phyloP scores from a whole-genome alignment of 2,888 invertebrate genomes.

The Amphimallon solstitiale region DNA sequence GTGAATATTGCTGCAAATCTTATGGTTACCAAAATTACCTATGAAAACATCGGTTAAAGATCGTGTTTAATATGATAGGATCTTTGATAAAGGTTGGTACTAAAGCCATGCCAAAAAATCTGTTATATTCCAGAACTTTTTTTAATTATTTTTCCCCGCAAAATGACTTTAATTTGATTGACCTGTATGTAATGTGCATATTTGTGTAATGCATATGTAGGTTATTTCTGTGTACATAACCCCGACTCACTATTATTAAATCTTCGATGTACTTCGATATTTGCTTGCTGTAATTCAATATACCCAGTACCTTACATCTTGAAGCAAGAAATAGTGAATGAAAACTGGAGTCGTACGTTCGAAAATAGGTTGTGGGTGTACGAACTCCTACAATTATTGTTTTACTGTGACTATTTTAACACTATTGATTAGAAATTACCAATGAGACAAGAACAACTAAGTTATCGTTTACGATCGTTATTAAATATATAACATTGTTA shows the following conservation, averaged over 20 bases:
- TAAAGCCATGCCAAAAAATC: no score
- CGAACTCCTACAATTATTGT: slow-evolving; percentile 19
- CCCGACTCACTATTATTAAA: neutral
- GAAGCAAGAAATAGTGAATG: neutral
- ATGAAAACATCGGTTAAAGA: no score
- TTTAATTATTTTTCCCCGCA: no score
- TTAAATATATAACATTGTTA: neutral
- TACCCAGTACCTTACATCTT: slow-evolving; percentile 6
- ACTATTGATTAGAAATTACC: slow-evolving; percentile 24
- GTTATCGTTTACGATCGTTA: slow-evolving; percentile 5
- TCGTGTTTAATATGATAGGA: no score
- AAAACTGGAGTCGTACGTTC: neutral
- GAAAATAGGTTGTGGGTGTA: slow-evolving; percentile 23
- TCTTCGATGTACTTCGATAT: neutral
- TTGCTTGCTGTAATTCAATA: neutral
- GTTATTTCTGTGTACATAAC: no score
- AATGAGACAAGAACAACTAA: neutral
- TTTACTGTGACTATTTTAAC: slow-evolving; percentile 31
- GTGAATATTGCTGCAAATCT: no score
- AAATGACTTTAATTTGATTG: no score
- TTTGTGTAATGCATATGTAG: no score
- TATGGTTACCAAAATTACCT: no score
- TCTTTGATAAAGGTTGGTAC: no score
- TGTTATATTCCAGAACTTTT: no score
- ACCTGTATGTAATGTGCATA: no score